Percentiles rank a stretch among this genome's conserved stretches.
phyloP scores from a whole-genome alignment of 2,888 invertebrate genomes.

The Teleiodes luculella region DNA sequence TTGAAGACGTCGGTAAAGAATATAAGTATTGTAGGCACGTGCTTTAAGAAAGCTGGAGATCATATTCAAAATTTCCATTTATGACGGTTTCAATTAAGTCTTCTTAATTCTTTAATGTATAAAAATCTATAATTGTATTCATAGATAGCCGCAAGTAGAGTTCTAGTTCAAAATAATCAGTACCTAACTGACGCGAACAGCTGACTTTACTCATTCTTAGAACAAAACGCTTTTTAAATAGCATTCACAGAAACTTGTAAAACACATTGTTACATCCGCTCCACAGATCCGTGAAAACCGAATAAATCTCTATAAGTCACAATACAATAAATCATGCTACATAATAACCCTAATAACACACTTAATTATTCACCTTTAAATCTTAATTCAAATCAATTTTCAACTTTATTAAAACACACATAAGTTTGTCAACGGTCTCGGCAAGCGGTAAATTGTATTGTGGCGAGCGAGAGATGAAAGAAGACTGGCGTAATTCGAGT shows the following conservation, averaged over 20 bases:
- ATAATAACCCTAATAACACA: constrained; percentile 1
- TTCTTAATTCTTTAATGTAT: too few relatives aligned
- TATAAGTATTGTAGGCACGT: too few relatives aligned
- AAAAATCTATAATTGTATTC: too few relatives aligned
- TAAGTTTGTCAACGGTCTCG: constrained; percentile 2
- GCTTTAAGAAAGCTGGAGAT: too few relatives aligned
- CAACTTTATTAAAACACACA: neutral
- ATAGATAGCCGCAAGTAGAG: too few relatives aligned
- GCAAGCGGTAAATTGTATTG: neutral
- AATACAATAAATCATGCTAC: constrained; percentile 11
- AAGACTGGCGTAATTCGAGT: constrained; percentile 2
- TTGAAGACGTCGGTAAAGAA: too few relatives aligned
- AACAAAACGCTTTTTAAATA: constrained; percentile 11
- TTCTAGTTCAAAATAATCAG: too few relatives aligned
- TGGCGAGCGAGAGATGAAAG: constrained; percentile 8
- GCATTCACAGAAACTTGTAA: constrained; percentile 10
- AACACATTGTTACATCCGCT: neutral
- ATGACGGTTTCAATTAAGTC: too few relatives aligned
- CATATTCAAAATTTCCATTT: too few relatives aligned
- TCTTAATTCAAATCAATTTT: constrained; percentile 4
- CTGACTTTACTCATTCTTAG: neutral
- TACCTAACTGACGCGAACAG: constrained; percentile 4
- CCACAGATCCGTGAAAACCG: neutral
- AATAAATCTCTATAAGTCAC: constrained; percentile 11
- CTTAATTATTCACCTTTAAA: neutral